Evolutionary conservation across 1,140 invertebrate genomes (phyloP).

Genomic region (Helicoverpa armigera): DNA sequence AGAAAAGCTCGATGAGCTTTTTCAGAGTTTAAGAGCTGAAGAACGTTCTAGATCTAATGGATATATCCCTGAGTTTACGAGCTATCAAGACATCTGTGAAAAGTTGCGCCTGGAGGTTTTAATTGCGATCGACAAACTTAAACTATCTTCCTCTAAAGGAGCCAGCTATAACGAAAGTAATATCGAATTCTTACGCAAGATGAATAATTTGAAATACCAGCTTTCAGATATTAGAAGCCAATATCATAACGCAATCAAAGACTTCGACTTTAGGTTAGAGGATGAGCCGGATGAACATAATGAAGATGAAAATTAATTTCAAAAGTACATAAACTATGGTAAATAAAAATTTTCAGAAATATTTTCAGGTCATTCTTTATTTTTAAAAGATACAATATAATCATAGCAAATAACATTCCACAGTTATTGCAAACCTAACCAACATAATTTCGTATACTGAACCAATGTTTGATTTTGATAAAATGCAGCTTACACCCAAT

Average conservation of each 20-base stretch:
- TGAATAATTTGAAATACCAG: conserved; percentile 27
- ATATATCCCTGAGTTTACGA: conserved; percentile 23
- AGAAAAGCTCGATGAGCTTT: conserved; percentile 4
- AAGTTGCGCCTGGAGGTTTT: conserved; percentile 13
- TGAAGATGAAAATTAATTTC: neutral
- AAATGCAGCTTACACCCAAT: conserved; percentile 28
- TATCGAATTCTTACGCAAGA: conserved; percentile 20
- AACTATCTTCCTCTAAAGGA: neutral
- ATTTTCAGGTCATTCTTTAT: conserved; percentile 26
- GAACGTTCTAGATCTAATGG: conserved; percentile 2
- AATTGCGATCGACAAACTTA: conserved; percentile 22
- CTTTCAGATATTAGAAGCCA: conserved; percentile 19
- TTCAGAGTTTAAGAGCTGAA: conserved; percentile 5
- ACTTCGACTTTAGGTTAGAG: neutral
- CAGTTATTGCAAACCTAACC: neutral
- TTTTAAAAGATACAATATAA: conserved; percentile 32
- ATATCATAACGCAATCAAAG: conserved; percentile 29
- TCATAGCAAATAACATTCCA: conserved; percentile 32
- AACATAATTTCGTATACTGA: conserved; percentile 7
- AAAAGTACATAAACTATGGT: neutral
- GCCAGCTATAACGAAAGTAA: neutral
- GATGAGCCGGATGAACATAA: neutral
- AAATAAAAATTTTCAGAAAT: neutral
- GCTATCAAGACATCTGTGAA: conserved; percentile 29
- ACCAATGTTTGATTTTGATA: neutral